Percentiles rank a stretch among this genome's conserved stretches.
Evolutionary conservation across 2,888 invertebrate genomes (phyloP).

Genomic region (Callimorpha dominula): DNA sequence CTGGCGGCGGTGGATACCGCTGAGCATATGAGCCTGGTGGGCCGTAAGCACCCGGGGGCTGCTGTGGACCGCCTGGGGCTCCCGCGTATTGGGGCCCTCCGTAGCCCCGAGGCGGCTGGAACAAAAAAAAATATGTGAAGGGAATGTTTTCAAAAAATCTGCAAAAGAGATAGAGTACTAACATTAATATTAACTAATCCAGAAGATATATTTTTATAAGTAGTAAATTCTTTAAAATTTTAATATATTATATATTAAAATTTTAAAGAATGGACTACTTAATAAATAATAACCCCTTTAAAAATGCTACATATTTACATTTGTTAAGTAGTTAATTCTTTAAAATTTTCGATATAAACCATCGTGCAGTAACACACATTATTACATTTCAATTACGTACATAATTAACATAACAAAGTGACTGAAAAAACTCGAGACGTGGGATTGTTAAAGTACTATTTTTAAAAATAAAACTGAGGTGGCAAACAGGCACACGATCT

Average conservation of each 20-base stretch:
- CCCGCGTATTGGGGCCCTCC: slow-evolving; percentile 85
- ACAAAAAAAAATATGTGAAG: slow-evolving; percentile 30
- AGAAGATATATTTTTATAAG: too few species aligned
- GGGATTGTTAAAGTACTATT: background rate
- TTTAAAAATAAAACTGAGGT: background rate
- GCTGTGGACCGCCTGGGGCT: slow-evolving; percentile 80
- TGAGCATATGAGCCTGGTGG: slow-evolving; percentile 88
- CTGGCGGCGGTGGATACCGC: slow-evolving; percentile 81
- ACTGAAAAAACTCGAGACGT: too few species aligned
- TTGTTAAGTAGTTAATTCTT: background rate
- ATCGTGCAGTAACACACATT: too few species aligned
- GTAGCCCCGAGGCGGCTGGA: slow-evolving; percentile 81
- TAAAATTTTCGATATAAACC: background rate
- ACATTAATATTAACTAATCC: background rate
- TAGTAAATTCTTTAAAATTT: too few species aligned
- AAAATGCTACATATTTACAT: background rate
- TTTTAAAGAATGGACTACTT: too few species aligned
- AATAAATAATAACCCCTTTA: too few species aligned
- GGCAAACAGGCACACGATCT: background rate
- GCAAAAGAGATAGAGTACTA: background rate
- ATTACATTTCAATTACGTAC: too few species aligned
- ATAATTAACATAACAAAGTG: too few species aligned
- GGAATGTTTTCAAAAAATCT: background rate
- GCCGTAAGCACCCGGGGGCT: slow-evolving; percentile 81
- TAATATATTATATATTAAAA: too few species aligned